Conservation (phyloP, 2,888 invertebrate species). For the Euzophera pinguis region DNA sequence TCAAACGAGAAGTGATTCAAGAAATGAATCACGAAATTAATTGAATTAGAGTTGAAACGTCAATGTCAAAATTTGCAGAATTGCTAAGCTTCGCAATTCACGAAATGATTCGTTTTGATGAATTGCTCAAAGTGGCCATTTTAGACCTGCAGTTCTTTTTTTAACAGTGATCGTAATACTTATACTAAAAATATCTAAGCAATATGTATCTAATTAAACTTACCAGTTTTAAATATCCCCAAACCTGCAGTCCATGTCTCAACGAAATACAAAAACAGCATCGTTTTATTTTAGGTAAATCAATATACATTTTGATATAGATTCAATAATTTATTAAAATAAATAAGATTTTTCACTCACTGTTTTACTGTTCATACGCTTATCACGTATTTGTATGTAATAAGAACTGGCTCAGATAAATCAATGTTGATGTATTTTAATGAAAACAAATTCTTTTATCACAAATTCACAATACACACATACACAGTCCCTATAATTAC, state of each 20-base stretch:
- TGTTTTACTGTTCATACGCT: neutral
- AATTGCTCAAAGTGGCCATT: too few species aligned
- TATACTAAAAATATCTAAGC: too few species aligned
- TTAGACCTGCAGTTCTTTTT: too few species aligned
- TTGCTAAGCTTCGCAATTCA: too few species aligned
- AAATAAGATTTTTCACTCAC: neutral
- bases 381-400: neutral
- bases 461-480: neutral
- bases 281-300: slow-evolving; percentile 9
- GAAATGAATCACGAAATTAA: too few species aligned
- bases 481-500: neutral
- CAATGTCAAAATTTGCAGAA: too few species aligned
- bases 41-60: too few species aligned
- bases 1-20: too few species aligned
- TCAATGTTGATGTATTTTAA: neutral
- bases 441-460: neutral
- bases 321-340: neutral
- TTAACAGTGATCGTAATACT: too few species aligned
- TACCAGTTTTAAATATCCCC: slow-evolving; percentile 34
- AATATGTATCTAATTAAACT: too few species aligned
- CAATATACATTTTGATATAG: slow-evolving; percentile 1
- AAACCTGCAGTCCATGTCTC: slow-evolving; percentile 22
- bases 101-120: too few species aligned
- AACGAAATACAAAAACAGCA: slow-evolving; percentile 27
- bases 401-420: neutral